Evolutionary conservation across 2,888 invertebrate genomes (phyloP), one percentile per base, ranked within the genome.

Genomic region (Eilema sororculum): DNA sequence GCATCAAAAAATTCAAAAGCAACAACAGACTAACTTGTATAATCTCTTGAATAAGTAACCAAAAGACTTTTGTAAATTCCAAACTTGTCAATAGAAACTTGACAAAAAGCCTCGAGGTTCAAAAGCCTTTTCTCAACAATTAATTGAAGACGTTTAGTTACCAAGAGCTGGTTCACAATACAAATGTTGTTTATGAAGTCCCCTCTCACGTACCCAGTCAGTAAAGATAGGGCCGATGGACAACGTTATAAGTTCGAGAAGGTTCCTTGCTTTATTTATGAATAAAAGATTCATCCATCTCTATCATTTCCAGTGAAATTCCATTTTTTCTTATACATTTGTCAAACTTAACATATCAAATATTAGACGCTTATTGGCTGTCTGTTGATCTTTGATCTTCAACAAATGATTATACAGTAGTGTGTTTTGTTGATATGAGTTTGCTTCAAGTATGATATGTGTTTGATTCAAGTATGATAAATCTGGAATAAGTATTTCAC

Each of bases 71-170:
- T 16, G 33, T 59, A 69, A 52, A 69, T 69, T 65, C 33, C 61
- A 61, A 69, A 69, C 41, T 65, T 65, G 41, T 65, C 61, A 28
- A 69, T 69, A 65, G 56, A 57, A 65, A 69, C 56, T 65, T 56
- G 65, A 70, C 60, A 69, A 66, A 67, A 62, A 57, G 30, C 57
- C 28, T 46, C 16, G 33, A 61, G 65, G 57, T 56, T 70, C 66
- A 65, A 66, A 70, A 65, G 69, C 56, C 30, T 57, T 62, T 70
- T 57, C 56, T 24, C 41, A 63, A 70, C 62, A 67, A 66, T 63
- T 70, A 70, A 67, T 66, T 57, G 69, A 41, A 57, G 33, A 58
- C 33, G 56, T 66, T 70, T 57, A 70, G 65, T 58, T 41, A 37
- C 65, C 61, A 56, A 28, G 61, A 61, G 65, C 33, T 61, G 52